Evolutionary conservation across 64 coral and sea anemone genomes (phyloP).

Genomic region (Cladopsammia gracilis): DNA sequence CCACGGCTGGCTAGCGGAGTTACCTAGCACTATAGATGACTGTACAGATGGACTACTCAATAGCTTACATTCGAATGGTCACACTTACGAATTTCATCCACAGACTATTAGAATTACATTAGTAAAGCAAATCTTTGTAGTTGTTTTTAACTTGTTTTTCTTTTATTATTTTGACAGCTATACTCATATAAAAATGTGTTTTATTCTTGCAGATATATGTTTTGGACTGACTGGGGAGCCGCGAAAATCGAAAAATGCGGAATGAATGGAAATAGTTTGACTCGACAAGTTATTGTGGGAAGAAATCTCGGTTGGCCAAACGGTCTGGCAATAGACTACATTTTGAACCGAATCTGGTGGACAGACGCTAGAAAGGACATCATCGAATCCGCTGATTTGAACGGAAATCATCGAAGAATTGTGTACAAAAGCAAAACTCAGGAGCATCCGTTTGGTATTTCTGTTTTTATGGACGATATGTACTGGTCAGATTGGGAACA

Average conservation of each 20-base stretch:
- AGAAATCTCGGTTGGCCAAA: conserved; percentile 61
- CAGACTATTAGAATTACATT: too few relatives aligned
- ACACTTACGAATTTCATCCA: too few relatives aligned
- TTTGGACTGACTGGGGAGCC: conserved; percentile 76
- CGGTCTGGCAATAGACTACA: conserved; percentile 66
- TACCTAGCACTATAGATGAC: too few relatives aligned
- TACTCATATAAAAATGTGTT: too few relatives aligned
- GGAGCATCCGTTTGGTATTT: not conserved
- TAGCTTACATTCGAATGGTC: too few relatives aligned
- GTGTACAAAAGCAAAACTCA: not conserved
- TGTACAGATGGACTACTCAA: too few relatives aligned
- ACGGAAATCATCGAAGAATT: conserved; percentile 38
- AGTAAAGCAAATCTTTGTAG: too few relatives aligned
- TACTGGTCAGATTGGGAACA: not conserved
- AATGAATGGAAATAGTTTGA: conserved; percentile 48
- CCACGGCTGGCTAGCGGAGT: too few relatives aligned
- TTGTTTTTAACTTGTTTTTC: too few relatives aligned
- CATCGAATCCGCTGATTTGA: conserved; percentile 64
- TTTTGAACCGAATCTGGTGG: conserved; percentile 66
- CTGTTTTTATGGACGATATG: not conserved
- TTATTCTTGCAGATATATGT: conserved; percentile 56
- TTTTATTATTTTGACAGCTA: too few relatives aligned
- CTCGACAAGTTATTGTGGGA: conserved; percentile 2
- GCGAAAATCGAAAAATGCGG: conserved; percentile 64
- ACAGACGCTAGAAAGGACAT: conserved; percentile 48